A percentile compares a stretch with the other conserved stretches of the same genome.
Conservation (phyloP, 2,113 vertebrate genomes). For the Rynchops niger region DNA sequence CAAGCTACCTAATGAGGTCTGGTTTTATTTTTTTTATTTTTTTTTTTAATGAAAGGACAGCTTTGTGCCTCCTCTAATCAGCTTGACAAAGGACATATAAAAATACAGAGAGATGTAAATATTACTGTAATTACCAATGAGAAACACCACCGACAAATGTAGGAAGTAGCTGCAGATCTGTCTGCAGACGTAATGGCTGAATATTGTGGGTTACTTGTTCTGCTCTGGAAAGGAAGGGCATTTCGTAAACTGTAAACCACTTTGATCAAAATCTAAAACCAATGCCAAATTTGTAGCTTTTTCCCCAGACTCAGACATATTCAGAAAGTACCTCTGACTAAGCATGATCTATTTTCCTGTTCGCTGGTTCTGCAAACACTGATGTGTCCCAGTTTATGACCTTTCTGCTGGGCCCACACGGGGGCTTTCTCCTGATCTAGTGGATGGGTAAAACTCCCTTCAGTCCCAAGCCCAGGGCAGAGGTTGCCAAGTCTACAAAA, state of each 20-base stretch:
- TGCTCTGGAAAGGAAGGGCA: neutral
- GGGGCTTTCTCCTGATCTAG: neutral
- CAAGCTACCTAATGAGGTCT: conserved; percentile 47
- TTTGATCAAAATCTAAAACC: neutral
- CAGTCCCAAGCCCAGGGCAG: neutral
- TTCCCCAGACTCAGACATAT: neutral
- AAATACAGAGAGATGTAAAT: conserved; percentile 38
- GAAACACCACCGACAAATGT: neutral
- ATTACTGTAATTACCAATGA: conserved; percentile 44
- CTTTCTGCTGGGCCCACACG: neutral
- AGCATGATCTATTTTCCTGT: neutral
- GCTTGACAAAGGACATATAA: conserved; percentile 39
- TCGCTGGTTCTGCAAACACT: neutral
- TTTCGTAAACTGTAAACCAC: neutral
- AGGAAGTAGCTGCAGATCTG: neutral
- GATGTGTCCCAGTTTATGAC: neutral
- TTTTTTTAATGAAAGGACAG: conserved; percentile 44
- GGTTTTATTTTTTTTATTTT: neutral
- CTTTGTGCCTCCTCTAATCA: conserved; percentile 61
- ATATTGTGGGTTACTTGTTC: neutral
- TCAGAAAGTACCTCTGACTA: conserved; percentile 28
- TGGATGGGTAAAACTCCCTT: neutral
- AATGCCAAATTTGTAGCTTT: neutral
- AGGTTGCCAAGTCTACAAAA: neutral
- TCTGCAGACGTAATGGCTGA: neutral